Conservation (phyloP, 2,113 vertebrate genomes). For the Bubalus kerabau region DNA sequence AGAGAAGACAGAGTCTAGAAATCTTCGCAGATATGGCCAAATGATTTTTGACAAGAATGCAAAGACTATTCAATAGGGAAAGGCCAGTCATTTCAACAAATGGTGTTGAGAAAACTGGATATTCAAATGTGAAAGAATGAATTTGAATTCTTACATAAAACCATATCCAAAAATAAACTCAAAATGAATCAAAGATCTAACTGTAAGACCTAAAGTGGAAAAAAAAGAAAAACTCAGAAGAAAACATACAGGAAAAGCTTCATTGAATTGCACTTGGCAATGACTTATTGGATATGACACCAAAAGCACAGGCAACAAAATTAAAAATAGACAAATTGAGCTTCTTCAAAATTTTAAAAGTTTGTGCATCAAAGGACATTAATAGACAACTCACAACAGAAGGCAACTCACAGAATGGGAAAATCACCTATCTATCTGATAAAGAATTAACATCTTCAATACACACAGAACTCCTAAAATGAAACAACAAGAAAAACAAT, state of each 20-base stretch:
- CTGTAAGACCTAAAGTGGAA: not conserved
- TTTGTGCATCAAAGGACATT: not conserved
- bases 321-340: not conserved
- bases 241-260: not conserved
- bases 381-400: not conserved
- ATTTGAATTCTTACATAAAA: not conserved
- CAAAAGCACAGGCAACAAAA: not conserved
- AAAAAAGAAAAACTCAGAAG: not conserved
- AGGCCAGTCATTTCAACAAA: not conserved
- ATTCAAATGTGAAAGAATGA: not conserved
- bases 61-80: not conserved
- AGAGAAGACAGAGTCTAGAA: not conserved
- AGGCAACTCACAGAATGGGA: not conserved
- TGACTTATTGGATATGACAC: not conserved
- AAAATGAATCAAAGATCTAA: not conserved
- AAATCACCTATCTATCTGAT: not conserved
- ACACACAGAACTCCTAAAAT: not conserved
- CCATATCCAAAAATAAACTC: not conserved
- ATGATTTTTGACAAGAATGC: not conserved
- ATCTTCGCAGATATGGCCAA: not conserved
- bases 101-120: not conserved
- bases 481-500: not conserved
- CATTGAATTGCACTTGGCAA: not conserved
- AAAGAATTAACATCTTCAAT: not conserved
- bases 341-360: not conserved